Percentiles rank a stretch among this genome's conserved stretches.
phyloP scores from a whole-genome alignment of 2,888 invertebrate genomes.

The Acrocyrtus sp. region DNA sequence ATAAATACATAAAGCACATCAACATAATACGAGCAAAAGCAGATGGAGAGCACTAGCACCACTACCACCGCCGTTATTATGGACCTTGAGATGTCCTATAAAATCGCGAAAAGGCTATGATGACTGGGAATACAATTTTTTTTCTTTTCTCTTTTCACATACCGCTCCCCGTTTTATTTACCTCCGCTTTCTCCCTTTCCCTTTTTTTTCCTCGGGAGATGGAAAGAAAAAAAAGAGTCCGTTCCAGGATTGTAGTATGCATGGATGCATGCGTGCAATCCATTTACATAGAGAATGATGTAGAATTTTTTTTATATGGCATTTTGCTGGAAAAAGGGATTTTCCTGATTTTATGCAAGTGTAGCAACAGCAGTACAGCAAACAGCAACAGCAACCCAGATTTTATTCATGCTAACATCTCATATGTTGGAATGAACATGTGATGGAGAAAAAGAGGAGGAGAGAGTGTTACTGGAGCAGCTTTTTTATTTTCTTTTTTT shows the following conservation, averaged over 20 bases:
- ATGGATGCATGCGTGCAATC: slow-evolving; percentile 21
- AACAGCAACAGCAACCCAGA: slow-evolving; percentile 34
- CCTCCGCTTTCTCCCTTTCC: slow-evolving; percentile 11
- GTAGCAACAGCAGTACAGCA: no score
- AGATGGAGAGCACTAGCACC: no score
- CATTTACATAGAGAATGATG: slow-evolving; percentile 32
- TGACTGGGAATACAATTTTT: slow-evolving; percentile 36
- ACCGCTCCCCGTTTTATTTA: not conserved
- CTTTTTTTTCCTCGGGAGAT: not conserved
- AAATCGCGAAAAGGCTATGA: slow-evolving; percentile 11
- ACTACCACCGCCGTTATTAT: slow-evolving; percentile 21
- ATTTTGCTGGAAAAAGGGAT: not conserved
- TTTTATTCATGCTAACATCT: slow-evolving; percentile 50
- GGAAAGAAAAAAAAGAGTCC: no score
- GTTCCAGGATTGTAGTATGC: slow-evolving; percentile 19
- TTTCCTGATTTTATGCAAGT: slow-evolving; percentile 34
- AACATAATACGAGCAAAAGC: not conserved
- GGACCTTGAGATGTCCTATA: slow-evolving; percentile 43
- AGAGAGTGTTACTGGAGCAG: slow-evolving; percentile 3
- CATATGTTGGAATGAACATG: slow-evolving; percentile 33
- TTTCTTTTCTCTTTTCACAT: no score
- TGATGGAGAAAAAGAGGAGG: slow-evolving; percentile 31
- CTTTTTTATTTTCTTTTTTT: slow-evolving; percentile 35
- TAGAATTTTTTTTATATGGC: no score
- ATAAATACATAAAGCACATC: not conserved